A percentile compares a stretch with the other conserved stretches of the same genome.
Evolutionary conservation across 2,113 vertebrate species (phyloP).

Genomic region (Diglossa brunneiventris): DNA sequence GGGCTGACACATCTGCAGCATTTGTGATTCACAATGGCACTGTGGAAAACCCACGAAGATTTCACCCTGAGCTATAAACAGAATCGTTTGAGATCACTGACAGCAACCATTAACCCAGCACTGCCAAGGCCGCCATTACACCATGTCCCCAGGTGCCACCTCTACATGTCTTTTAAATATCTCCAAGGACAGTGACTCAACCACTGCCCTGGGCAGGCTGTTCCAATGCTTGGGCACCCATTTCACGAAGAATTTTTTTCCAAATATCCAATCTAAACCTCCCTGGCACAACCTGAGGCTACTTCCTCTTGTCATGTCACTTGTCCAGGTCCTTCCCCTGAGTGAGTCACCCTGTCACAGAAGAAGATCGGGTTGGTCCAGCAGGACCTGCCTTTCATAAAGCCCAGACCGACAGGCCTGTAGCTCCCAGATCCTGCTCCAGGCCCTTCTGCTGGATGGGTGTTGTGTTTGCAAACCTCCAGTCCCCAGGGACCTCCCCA

Average conservation of each 20-base stretch:
- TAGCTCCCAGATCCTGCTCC: neutral
- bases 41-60: neutral
- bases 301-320: neutral
- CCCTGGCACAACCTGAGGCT: neutral
- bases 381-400: neutral
- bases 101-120: neutral
- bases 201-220: neutral
- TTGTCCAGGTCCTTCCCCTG: neutral
- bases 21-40: neutral
- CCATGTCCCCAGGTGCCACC: neutral
- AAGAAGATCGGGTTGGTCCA: fast-evolving
- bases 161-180: neutral
- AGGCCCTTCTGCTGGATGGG: neutral
- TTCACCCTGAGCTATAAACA: neutral
- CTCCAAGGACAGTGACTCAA: neutral
- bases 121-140: neutral
- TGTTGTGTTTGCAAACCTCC: neutral
- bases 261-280: neutral
- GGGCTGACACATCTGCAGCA: neutral
- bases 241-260: neutral
- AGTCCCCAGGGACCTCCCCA: neutral
- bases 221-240: neutral
- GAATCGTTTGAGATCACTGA: neutral
- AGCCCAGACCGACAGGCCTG: neutral
- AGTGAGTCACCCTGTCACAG: neutral